Evolutionary conservation across 2,113 vertebrate genomes (phyloP).

Genomic region (Rhea pennata): DNA sequence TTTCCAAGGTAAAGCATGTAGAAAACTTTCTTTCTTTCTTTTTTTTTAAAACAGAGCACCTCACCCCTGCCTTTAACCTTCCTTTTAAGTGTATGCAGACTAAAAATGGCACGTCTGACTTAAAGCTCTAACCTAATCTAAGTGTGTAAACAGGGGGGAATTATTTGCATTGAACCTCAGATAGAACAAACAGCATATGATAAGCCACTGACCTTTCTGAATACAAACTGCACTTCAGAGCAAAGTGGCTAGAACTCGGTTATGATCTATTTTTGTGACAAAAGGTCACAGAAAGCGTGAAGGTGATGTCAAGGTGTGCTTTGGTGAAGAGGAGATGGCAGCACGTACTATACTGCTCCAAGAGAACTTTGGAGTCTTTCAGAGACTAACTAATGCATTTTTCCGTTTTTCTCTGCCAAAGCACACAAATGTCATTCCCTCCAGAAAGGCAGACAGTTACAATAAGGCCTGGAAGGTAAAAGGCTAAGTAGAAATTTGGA

Average conservation of each 20-base stretch:
- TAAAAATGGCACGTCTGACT: not conserved
- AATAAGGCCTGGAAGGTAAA: not conserved
- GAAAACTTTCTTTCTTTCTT: not conserved
- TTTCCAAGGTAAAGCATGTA: not conserved
- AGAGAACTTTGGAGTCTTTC: not conserved
- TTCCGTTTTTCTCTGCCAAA: not conserved
- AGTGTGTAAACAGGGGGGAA: constrained; percentile 13
- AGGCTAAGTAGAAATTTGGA: not conserved
- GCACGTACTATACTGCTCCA: not conserved
- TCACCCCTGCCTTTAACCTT: constrained; percentile 26
- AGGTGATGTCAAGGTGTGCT: constrained; percentile 11
- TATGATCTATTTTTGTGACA: constrained; percentile 34
- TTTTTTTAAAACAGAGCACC: not conserved
- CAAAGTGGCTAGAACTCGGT: not conserved
- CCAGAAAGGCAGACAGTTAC: not conserved
- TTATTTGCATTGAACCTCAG: constrained; percentile 35
- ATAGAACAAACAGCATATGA: not conserved
- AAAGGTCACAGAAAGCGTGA: not conserved
- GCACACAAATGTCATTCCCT: not conserved
- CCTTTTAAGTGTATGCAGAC: not conserved
- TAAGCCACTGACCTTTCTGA: not conserved
- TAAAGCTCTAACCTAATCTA: constrained; percentile 3
- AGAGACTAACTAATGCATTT: not conserved
- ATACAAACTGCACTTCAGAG: not conserved
- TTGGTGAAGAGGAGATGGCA: not conserved